Base-by-base conservation (phyloP, 2,888 invertebrate genomes). In the Perithous albicinctus region DNA sequence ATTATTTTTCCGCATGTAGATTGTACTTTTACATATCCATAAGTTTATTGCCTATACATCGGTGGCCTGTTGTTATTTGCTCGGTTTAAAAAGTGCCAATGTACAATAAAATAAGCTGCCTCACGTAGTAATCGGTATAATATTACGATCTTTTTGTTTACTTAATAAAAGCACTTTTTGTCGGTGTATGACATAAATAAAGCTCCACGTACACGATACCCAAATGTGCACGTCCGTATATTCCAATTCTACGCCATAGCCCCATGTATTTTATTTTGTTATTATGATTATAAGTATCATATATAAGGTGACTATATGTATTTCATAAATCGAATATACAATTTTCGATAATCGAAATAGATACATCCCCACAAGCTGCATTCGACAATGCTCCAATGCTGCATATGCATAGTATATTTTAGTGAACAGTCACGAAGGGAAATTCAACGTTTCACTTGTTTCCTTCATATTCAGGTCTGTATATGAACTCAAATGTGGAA, bases 331-430 rank as follows among this genome's bases (percentile, higher is more conserved):
- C 12, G 23, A 38, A 73, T 61, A 73, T 73, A 59, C 51, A 20
- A 78, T 78, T 73, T 73, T 73, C 32, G 35, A 78, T 54, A 29
- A 26, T 41, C 29, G 59, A 43, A 73, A 67, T 73, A 48, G 56
- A 59, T 67, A 59, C 59, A 73, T 29, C 26, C 23, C 29, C 43
- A 43, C 51, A 8, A n/a, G n/a, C n/a, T 2, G 61, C 51, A 48
- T 54, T 12, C 41, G 29, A 70, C 2, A 56, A 66, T 46, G 8
- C 43, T 51, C 8, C 51, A 29, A 5, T 29, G 29, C 29, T 29
- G 29, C n/a, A n/a, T n/a, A n/a, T n/a, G n/a, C 54, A 15, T 38
- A 41, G 46, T n/a, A 66, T 67, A 78, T 73, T 51, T 73, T 59
- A 32, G 20, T 66, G 23, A 20, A 66, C 59, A 38, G 46, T 32